Percentiles rank a stretch among this genome's conserved stretches.
These are phyloP conservation scores for Acromyrmex charruanus DNA, from an alignment of 1,140 invertebrate genomes.

Conservation along the genomic window DNA sequence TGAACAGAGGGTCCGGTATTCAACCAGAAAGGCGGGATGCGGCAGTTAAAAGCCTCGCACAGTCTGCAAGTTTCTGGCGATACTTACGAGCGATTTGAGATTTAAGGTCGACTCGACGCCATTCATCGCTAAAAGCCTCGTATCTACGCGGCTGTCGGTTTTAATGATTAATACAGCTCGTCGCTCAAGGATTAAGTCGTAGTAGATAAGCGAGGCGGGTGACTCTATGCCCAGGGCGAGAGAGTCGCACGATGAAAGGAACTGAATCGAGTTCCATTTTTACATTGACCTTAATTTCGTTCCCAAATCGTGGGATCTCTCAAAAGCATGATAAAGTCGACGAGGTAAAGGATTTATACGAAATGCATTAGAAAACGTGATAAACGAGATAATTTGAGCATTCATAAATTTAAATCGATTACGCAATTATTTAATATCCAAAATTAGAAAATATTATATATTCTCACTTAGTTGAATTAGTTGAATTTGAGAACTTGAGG, in stretches of 20 bases:
- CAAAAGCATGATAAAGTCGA: not conserved
- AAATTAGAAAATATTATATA: not conserved
- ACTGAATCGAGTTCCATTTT: slow-evolving; percentile 60
- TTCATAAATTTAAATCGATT: not conserved
- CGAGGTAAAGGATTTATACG: slow-evolving; percentile 1
- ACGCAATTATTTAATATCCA: slow-evolving; percentile 17
- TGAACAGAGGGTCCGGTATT: slow-evolving; percentile 41
- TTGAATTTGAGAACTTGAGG: not conserved
- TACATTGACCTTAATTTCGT: slow-evolving; percentile 36
- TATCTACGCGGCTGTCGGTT: slow-evolving; percentile 58
- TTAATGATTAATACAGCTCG: slow-evolving; percentile 61
- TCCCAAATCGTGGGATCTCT: slow-evolving; percentile 11
- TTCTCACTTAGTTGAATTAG: not conserved
- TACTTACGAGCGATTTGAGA: slow-evolving; percentile 62
- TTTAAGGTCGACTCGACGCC: slow-evolving; percentile 51
- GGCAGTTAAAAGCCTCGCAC: slow-evolving; percentile 54
- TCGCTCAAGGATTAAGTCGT: slow-evolving; percentile 45
- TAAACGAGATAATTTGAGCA: not conserved
- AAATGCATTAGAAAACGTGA: not conserved
- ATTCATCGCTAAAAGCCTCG: slow-evolving; percentile 61
- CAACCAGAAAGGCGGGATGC: not conserved
- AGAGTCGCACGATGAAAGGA: slow-evolving; percentile 38
- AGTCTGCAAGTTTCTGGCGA: slow-evolving; percentile 56
- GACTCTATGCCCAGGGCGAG: slow-evolving; percentile 14
- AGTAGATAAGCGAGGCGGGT: slow-evolving; percentile 30